Evolutionary conservation across 2,888 invertebrate species (phyloP).

Genomic region (Pseudolycoriella hygida): DNA sequence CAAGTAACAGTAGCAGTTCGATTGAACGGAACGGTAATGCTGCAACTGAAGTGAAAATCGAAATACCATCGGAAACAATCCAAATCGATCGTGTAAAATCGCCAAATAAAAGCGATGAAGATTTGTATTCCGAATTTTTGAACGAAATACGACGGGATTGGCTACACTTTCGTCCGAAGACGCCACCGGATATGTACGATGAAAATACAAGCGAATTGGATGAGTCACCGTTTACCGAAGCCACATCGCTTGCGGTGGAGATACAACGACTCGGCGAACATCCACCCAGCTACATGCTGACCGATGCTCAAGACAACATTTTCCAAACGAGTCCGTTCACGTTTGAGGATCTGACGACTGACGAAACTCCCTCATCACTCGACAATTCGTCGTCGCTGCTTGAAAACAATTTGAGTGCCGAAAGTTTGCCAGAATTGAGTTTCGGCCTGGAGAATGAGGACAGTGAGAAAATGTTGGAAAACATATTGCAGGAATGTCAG

Average conservation of each 20-base stretch:
- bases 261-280: conserved; percentile 17
- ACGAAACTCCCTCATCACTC: conserved; percentile 1
- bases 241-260: conserved; percentile 24
- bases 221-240: conserved; percentile 14
- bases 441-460: conserved; percentile 23
- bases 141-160: conserved; percentile 26
- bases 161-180: conserved; percentile 29
- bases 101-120: conserved; percentile 4
- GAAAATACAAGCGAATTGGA: not conserved
- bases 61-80: not conserved
- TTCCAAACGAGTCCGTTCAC: conserved; percentile 10
- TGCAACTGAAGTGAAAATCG: not conserved
- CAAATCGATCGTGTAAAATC: too few species aligned
- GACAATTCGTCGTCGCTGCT: conserved; percentile 5
- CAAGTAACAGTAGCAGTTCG: conserved; percentile 2
- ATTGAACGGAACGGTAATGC: not conserved
- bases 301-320: conserved; percentile 6
- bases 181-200: conserved; percentile 10
- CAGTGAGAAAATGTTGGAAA: conserved; percentile 27
- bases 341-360: conserved; percentile 21
- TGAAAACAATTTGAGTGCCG: conserved; percentile 21
- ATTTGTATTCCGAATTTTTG: conserved; percentile 21
- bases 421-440: conserved; percentile 26
- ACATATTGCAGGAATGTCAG: conserved; percentile 28
- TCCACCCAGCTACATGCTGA: conserved; percentile 7